These are phyloP conservation scores for Trialeurodes vaporariorum DNA, from an alignment of 1,140 invertebrate species.

Conservation along the genomic window DNA sequence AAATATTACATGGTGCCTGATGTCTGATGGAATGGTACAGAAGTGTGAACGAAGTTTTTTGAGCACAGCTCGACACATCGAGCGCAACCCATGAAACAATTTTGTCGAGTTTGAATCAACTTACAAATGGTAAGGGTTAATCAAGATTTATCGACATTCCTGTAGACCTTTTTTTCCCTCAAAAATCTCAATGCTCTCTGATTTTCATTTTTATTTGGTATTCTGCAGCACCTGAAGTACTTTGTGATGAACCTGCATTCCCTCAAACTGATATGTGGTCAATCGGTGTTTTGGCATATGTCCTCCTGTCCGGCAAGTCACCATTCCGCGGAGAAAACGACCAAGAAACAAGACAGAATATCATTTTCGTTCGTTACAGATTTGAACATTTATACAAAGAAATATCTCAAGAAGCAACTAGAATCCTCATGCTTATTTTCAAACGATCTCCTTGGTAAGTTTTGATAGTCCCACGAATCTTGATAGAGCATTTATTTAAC, in stretches of 20 bases:
- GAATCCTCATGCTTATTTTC: slow-evolving; percentile 90
- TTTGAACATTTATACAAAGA: slow-evolving; percentile 92
- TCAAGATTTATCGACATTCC: too few species aligned
- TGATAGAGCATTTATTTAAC: too few species aligned
- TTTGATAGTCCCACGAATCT: too few species aligned
- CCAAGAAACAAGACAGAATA: slow-evolving; percentile 80
- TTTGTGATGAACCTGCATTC: slow-evolving; percentile 71
- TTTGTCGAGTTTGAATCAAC: too few species aligned
- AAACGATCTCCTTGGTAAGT: slow-evolving; percentile 81
- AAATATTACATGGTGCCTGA: too few species aligned
- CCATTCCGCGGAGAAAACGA: slow-evolving; percentile 77
- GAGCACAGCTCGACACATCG: too few species aligned
- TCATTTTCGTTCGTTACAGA: slow-evolving; percentile 82
- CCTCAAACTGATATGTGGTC: slow-evolving; percentile 94
- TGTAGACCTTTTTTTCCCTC: too few species aligned
- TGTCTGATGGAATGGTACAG: too few species aligned
- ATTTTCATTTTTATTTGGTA: slow-evolving; percentile 19
- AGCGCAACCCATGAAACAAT: too few species aligned
- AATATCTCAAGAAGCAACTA: slow-evolving; percentile 82
- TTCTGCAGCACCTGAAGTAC: slow-evolving; percentile 76
- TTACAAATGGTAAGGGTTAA: too few species aligned
- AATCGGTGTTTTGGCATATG: slow-evolving; percentile 81
- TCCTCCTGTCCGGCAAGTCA: slow-evolving; percentile 86
- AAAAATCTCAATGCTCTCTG: too few species aligned
- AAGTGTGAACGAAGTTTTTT: too few species aligned